Evolutionary conservation across 2,888 invertebrate species (phyloP), one percentile per base, ranked within the genome.

Genomic region (Drosophila fungiperda): DNA sequence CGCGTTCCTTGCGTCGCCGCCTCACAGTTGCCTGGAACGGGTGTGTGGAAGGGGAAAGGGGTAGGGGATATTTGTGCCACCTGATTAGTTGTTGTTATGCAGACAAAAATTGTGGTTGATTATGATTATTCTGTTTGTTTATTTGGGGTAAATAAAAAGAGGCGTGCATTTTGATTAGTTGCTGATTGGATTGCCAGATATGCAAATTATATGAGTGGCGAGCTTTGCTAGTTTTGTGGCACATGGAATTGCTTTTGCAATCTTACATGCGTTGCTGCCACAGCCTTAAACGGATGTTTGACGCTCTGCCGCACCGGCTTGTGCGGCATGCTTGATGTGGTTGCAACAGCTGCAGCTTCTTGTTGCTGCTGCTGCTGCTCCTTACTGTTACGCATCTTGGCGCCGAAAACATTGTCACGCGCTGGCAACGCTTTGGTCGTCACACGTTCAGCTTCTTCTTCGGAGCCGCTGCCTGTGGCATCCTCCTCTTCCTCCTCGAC

Each of bases 221-320:
- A 45, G 45, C 17, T 42, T 57, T 45, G 45, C 67, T 90, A 82
- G 83, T 91, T 87, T 66, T 86, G 89, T 59, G 91, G 91, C 82
- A 91, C 91, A 85, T 90, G 91, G 63, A 88, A 87, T 87, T 92
- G 90, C 83, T 88, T 89, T 80, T 91, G 92, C 83, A 91, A 78
- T 79, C 91, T 91, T 84, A 91, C 91, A 80, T 91, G 92, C 58
- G 91, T 82, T 36, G 91, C 83, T 33, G 90, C 84, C 67, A 89
- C 88, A n/a, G 91, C 92, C 67, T 91, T 92, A 26, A 91, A 91
- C 2, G 91, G 91, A 73, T 90, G 90, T 48, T 90, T 91, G 7
- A 83, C 73, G 15, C 76, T 76, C 53, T 83, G 83, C 5, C 87
- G 62, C 12, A 68, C 49, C 1, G 90, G 77, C 38, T 89, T 90